phyloP scores from a whole-genome alignment of 2,888 invertebrate species.

The Noctua pronuba region DNA sequence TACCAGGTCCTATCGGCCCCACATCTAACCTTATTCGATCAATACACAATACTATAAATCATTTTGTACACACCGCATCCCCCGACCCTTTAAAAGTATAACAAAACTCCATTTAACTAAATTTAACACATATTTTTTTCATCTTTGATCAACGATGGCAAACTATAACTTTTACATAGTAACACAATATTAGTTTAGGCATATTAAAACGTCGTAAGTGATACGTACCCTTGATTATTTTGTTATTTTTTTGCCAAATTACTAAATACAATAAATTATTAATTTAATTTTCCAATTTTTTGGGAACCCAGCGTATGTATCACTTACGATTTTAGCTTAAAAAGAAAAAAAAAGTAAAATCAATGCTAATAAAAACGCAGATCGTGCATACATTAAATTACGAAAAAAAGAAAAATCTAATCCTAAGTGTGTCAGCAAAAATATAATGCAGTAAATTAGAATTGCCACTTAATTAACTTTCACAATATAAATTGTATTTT shows the following conservation, averaged over 20 bases:
- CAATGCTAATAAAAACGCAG: conserved; percentile 88
- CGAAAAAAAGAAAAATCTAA: conserved; percentile 80
- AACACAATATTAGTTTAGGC: conserved; percentile 89
- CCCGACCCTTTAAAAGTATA: conserved; percentile 85
- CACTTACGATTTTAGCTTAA: conserved; percentile 78
- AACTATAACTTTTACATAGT: conserved; percentile 88
- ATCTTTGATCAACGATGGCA: conserved; percentile 90
- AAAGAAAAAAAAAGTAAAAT: conserved; percentile 78
- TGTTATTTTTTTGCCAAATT: conserved; percentile 68
- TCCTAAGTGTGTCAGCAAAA: conserved; percentile 90
- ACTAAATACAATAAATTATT: conserved; percentile 74
- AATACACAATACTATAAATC: conserved; percentile 89
- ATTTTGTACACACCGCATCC: conserved; percentile 84
- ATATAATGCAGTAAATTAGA: conserved; percentile 89
- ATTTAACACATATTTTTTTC: conserved; percentile 85
- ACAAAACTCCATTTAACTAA: conserved; percentile 88
- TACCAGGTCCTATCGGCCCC: conserved; percentile 77
- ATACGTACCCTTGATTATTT: conserved; percentile 75
- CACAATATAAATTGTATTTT: conserved; percentile 85
- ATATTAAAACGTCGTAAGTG: conserved; percentile 76
- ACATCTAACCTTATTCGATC: conserved; percentile 84
- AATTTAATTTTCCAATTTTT: conserved; percentile 78
- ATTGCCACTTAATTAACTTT: conserved; percentile 89
- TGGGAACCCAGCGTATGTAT: conserved; percentile 73
- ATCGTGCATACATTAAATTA: conserved; percentile 90